Percentiles rank a stretch among this genome's conserved stretches.
phyloP scores from a whole-genome alignment of 2,113 vertebrate genomes.

The Prietella phreatophila region DNA sequence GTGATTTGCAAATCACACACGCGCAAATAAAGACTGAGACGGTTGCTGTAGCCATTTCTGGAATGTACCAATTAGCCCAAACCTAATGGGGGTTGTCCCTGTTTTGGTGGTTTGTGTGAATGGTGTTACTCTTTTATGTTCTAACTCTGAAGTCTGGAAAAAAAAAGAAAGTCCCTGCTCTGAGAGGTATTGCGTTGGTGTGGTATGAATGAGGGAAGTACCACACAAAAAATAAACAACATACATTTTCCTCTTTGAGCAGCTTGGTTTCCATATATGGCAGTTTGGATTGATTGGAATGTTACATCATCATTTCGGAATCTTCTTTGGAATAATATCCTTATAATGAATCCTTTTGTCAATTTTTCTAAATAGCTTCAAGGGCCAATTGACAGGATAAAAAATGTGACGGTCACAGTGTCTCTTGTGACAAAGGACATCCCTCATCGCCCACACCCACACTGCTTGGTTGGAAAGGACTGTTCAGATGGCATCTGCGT shows the following conservation, averaged over 20 bases:
- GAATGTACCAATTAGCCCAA: slow-evolving; percentile 57
- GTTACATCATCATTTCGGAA: neutral
- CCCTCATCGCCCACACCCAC: slow-evolving; percentile 88
- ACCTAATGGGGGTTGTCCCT: slow-evolving; percentile 52
- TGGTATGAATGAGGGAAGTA: slow-evolving; percentile 45
- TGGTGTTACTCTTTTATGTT: slow-evolving; percentile 38
- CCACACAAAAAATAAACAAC: slow-evolving; percentile 12
- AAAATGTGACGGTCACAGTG: slow-evolving; percentile 78
- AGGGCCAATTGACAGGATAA: slow-evolving; percentile 69
- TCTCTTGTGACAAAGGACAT: slow-evolving; percentile 90
- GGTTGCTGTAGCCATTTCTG: slow-evolving; percentile 42
- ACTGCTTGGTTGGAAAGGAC: slow-evolving; percentile 93
- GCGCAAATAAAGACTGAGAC: neutral
- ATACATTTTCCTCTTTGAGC: neutral
- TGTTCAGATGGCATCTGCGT: slow-evolving; percentile 80
- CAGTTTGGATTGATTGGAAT: neutral
- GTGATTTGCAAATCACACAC: no score
- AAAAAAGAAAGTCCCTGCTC: slow-evolving; percentile 62
- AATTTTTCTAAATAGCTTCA: slow-evolving; percentile 65
- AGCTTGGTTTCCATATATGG: neutral
- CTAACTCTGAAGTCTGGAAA: slow-evolving; percentile 15
- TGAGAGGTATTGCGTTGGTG: slow-evolving; percentile 26
- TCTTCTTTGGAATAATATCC: neutral
- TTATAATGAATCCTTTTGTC: neutral
- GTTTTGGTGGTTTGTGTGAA: slow-evolving; percentile 38